These are phyloP conservation scores for Psilopsiagon aurifrons DNA, from an alignment of 2,113 vertebrate genomes.

Conservation along the genomic window DNA sequence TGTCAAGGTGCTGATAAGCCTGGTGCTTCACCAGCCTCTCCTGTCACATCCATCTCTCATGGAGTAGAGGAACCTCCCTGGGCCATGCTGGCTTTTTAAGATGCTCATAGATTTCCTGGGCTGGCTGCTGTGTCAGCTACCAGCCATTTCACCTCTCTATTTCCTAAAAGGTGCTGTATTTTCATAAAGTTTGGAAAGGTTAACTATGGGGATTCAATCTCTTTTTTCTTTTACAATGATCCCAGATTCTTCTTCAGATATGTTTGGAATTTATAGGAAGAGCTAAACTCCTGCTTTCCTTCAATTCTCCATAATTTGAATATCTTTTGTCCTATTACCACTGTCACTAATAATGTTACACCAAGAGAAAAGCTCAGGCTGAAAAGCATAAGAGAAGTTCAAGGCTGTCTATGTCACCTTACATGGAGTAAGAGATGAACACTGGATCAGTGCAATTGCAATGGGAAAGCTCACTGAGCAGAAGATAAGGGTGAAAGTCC, in stretches of 20 bases:
- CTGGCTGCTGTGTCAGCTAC: background rate
- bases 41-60: fast-evolving
- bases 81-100: background rate
- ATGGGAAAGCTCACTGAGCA: background rate
- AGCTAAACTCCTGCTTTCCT: background rate
- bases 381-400: background rate
- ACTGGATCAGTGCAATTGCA: background rate
- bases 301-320: background rate
- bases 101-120: background rate
- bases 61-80: background rate
- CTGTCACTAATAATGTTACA: background rate
- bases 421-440: fast-evolving
- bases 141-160: background rate
- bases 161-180: background rate
- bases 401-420: fast-evolving
- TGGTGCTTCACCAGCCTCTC: background rate
- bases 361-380: background rate
- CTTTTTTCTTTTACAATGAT: background rate
- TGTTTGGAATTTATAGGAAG: background rate
- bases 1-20: background rate
- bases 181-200: background rate
- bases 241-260: background rate
- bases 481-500: background rate
- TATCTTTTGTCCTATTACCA: background rate
- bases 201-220: background rate